These are phyloP conservation scores for Drosophila mimetica DNA, from an alignment of 2,888 invertebrate species.

Conservation along the genomic window DNA sequence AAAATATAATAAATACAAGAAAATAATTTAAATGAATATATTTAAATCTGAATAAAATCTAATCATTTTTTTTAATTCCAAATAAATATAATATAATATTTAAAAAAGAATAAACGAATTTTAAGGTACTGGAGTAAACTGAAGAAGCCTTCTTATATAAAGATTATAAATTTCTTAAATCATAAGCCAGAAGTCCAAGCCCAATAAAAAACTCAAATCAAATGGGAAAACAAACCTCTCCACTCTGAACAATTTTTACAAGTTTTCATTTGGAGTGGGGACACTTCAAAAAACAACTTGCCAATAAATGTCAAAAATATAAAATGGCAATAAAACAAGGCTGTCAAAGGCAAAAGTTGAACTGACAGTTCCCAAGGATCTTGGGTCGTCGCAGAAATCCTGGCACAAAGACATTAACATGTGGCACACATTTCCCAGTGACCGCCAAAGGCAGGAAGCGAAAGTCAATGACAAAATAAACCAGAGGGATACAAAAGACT, in stretches of 20 bases:
- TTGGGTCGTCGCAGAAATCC: conserved; percentile 41
- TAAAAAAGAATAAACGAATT: no score
- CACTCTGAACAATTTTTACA: conserved; percentile 9
- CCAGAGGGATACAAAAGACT: conserved; percentile 37
- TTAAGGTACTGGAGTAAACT: no score
- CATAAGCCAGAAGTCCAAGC: not conserved
- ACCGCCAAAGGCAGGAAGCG: conserved; percentile 44
- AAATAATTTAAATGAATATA: no score
- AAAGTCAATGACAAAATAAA: conserved; percentile 26
- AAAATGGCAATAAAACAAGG: conserved; percentile 60
- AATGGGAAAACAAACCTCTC: not conserved
- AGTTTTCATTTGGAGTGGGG: not conserved
- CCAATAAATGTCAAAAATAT: conserved; percentile 72
- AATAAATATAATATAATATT: no score
- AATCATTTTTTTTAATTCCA: no score
- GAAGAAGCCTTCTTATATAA: no score
- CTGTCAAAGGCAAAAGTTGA: conserved; percentile 69
- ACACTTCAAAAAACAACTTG: conserved; percentile 59
- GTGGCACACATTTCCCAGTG: conserved; percentile 61
- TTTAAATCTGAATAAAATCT: no score
- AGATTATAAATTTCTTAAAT: not conserved
- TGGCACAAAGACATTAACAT: conserved; percentile 64
- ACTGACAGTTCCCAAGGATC: conserved; percentile 52
- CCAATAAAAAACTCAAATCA: not conserved
- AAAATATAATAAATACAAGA: not conserved